A percentile compares a stretch with the other conserved stretches of the same genome.
Evolutionary conservation across 1,140 invertebrate species (phyloP).

Genomic region (Lepidurus arcticus): DNA sequence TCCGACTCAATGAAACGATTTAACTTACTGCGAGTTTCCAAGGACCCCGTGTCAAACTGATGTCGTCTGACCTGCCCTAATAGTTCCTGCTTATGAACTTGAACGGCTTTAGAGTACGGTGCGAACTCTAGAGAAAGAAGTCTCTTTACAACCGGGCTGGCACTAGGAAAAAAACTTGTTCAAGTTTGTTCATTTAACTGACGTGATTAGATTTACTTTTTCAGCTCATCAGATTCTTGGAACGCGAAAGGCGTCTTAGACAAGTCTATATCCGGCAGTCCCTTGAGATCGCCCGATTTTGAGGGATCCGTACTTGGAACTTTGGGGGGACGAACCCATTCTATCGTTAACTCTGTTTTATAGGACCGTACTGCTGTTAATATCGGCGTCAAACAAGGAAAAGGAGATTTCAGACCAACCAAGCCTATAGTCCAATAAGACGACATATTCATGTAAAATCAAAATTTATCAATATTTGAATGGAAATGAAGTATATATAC

Average conservation of each 20-base stretch:
- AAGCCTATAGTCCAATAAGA: not conserved
- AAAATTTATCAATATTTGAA: not conserved
- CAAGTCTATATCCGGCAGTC: slow-evolving; percentile 45
- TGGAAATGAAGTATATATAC: not conserved
- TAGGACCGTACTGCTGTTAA: slow-evolving; percentile 38
- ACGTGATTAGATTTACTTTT: slow-evolving; percentile 45
- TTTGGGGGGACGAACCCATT: slow-evolving; percentile 57
- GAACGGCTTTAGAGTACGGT: slow-evolving; percentile 42
- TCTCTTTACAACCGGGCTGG: slow-evolving; percentile 52
- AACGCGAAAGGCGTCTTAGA: slow-evolving; percentile 44
- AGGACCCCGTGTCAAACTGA: slow-evolving; percentile 50
- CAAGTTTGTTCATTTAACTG: not conserved
- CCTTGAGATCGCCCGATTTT: slow-evolving; percentile 54
- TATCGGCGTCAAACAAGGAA: not conserved
- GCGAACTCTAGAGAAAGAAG: slow-evolving; percentile 54
- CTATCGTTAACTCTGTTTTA: slow-evolving; percentile 56
- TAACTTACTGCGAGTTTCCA: slow-evolving; percentile 52
- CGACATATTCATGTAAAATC: not conserved
- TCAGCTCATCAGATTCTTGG: slow-evolving; percentile 49
- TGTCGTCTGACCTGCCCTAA: slow-evolving; percentile 53
- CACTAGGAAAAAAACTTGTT: slow-evolving; percentile 44
- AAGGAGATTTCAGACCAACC: not conserved
- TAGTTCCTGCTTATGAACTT: slow-evolving; percentile 45
- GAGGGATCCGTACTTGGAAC: slow-evolving; percentile 49
- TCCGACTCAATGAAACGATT: slow-evolving; percentile 25